A percentile compares a stretch with the other conserved stretches of the same genome.
Conservation (phyloP, 2,888 invertebrate species). For the Oscheius sp. region DNA sequence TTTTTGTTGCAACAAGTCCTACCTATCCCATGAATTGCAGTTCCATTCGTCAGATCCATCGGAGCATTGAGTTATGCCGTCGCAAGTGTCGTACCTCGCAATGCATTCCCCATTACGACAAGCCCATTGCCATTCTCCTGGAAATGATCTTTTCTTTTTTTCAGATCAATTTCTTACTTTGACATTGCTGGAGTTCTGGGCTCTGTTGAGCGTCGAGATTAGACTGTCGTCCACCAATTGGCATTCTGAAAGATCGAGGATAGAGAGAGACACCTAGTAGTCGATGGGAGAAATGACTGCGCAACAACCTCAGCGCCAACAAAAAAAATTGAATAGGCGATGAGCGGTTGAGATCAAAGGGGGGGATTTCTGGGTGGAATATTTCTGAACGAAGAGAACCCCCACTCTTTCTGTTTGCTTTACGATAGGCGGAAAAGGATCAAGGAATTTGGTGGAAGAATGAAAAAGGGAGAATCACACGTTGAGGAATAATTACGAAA, state of each 20-base stretch:
- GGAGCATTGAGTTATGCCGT: conserved; percentile 82
- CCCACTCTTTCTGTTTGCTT: neutral
- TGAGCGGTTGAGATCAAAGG: no score
- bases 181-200: conserved; percentile 39
- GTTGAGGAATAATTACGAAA: neutral
- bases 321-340: neutral
- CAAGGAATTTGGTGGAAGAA: neutral
- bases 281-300: neutral
- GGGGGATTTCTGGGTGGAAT: no score
- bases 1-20: neutral
- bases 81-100: conserved; percentile 92
- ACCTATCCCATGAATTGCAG: conserved; percentile 40
- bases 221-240: conserved; percentile 37
- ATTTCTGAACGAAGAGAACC: no score
- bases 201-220: conserved; percentile 39
- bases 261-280: neutral
- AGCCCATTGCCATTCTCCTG: conserved; percentile 52
- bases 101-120: conserved; percentile 82
- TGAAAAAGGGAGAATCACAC: neutral
- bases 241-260: neutral
- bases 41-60: conserved; percentile 82
- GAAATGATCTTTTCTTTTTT: neutral
- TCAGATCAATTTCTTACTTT: conserved; percentile 22
- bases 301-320: no score
- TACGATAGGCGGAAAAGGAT: neutral